Evolutionary conservation across 2,113 vertebrate species (phyloP).

Genomic region (Xenopus laevis): DNA sequence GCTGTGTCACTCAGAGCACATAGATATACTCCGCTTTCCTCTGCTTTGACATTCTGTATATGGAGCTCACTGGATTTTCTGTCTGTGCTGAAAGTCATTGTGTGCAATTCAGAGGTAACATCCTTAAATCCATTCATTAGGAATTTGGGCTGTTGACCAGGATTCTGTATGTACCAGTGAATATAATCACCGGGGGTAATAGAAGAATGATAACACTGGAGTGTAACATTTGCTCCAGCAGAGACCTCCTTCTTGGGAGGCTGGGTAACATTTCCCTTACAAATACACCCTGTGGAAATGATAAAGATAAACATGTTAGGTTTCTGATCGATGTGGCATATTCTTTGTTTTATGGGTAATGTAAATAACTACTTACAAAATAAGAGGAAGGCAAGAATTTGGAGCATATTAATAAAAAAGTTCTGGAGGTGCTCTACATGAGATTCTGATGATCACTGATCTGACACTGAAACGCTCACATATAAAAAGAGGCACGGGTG

Average conservation of each 20-base stretch:
- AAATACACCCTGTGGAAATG: conserved; percentile 2
- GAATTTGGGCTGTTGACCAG: not conserved
- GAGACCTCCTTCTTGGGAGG: not conserved
- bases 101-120: not conserved
- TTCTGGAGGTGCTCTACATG: no score
- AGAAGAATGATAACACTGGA: conserved; percentile 12
- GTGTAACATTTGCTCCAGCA: not conserved
- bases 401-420: no score
- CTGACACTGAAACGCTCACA: no score
- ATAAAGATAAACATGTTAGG: no score
- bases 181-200: conserved; percentile 1
- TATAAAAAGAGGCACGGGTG: no score
- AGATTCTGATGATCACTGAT: no score
- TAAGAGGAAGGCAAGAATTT: no score
- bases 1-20: conserved; percentile 37
- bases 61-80: conserved; percentile 12
- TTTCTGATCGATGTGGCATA: no score
- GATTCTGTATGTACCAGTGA: conserved; percentile 16
- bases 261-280: not conserved
- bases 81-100: not conserved
- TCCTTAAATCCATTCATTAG: not conserved
- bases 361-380: no score
- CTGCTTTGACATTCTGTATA: not conserved
- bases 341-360: no score
- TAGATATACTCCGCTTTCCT: conserved; percentile 9